phyloP scores from a whole-genome alignment of 2,797 vertebrate species.

The Rhinella marina region DNA sequence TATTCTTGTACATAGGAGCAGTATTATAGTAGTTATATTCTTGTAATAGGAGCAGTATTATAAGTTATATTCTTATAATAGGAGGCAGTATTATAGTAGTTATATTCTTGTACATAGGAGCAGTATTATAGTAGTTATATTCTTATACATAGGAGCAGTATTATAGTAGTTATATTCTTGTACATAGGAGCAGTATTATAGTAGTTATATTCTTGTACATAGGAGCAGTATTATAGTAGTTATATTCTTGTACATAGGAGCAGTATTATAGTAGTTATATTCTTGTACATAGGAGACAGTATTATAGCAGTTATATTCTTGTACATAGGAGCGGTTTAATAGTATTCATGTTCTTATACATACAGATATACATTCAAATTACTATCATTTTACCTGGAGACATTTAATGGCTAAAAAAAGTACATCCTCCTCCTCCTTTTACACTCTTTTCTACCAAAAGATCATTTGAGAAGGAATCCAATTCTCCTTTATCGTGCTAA shows the following conservation, averaged over 20 bases:
- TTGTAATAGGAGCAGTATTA: background rate
- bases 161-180: no score
- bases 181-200: background rate
- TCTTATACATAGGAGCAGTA: no score
- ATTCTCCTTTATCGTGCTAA: conserved; percentile 61
- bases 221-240: background rate
- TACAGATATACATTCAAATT: background rate
- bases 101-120: background rate
- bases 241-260: background rate
- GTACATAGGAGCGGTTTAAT: background rate
- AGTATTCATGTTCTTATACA: background rate
- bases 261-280: background rate
- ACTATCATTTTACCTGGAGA: background rate
- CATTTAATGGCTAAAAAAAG: background rate
- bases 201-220: background rate
- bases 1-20: background rate
- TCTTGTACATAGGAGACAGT: background rate
- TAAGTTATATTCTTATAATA: background rate
- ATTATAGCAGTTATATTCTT: background rate
- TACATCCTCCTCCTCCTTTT: background rate
- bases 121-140: no score
- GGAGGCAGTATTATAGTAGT: background rate
- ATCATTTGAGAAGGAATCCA: background rate
- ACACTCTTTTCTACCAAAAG: conserved; percentile 9
- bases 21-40: background rate